Evolutionary conservation across 37 sponge, comb jelly and placozoan genomes (phyloP), one percentile per base, ranked within the genome.

Genomic region (Halichondria panicea): DNA sequence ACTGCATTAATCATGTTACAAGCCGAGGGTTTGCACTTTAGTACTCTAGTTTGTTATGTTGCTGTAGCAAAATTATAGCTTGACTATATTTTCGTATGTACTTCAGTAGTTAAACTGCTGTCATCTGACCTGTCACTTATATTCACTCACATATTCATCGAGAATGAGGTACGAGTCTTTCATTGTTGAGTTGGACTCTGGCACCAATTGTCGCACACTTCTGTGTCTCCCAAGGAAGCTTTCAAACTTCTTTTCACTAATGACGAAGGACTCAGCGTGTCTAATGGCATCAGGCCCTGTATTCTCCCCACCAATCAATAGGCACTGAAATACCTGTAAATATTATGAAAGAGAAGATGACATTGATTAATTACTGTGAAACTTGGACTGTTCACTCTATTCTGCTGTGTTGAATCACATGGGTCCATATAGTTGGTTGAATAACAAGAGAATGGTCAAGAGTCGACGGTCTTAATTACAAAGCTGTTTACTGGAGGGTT

Each of bases 301-400:
- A 77, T 89, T 89, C 74, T 89, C 89, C 21, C 89, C 89, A 30
- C 66, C 89, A 63, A 89, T 89, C 33, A 89, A 70, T 37, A 89
- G 50, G 67, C 89, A 89, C 55, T 89, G 89, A 63, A 89, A 89
- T 30, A 88, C 88, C 88, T 88, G 59, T 9, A 77, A 35, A 30
- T 1, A n/a, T n/a, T n/a, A n/a, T n/a, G n/a, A n/a, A n/a, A n/a
- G n/a, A n/a, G n/a, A n/a, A n/a, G n/a, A n/a, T n/a, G n/a, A n/a
- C n/a, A n/a, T n/a, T n/a, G n/a, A n/a, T n/a, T n/a, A n/a, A n/a
- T n/a, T n/a, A n/a, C n/a, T n/a, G n/a, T n/a, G n/a, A n/a, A n/a
- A n/a, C n/a, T n/a, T n/a, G n/a, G n/a, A n/a, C n/a, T n/a, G n/a
- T n/a, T n/a, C n/a, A n/a, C n/a, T n/a, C n/a, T n/a, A n/a, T n/a